Base-by-base conservation (phyloP, 2,888 invertebrate genomes). In the Cephus sareptanus region DNA sequence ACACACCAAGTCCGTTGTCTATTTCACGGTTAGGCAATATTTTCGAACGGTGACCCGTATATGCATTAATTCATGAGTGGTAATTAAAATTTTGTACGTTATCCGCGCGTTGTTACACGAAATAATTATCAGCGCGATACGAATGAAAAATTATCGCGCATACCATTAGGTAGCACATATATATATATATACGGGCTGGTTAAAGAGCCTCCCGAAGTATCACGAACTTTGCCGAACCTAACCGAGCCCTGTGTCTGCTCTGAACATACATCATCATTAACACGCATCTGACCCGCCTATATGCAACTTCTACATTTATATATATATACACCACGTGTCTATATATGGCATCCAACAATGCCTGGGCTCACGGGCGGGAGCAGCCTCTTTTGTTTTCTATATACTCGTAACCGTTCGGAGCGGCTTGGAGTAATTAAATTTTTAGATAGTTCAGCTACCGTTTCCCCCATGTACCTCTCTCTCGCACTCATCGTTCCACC, bases 81-180 rank as follows among this genome's bases (percentile, higher is more conserved):
- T 82, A 82, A 85, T 85, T 85, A 85, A 85, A 75, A 77, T 31
- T 56, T 11, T 71, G 3, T 31, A 71, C 71, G 1, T 11, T 31
- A 71, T 9, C 31, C 31, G 6, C 56, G 56, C 23, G 56, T 2
- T 9, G 15, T 23, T 31, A 71, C 79, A 77, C 81, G 79, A 79
- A 79, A 80, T 82, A 83, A 85, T 86, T 86, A 85, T 85, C 86
- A 13, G 37, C 1, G 79, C 78, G 81, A 80, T 80, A 81, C 74
- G 77, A 77, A 81, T 82, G 83, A 87, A 85, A 83, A 83, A 86
- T 84, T 83, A 79, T 85, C 83, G 78, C 79, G 71, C 56, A 34
- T 73, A 40, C 69, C 34, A 33, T 73, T 70, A 34, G 1, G 1
- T 34, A 34, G 9, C 30, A 40, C n/a, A 76, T 74, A 71, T 77